A percentile compares a stretch with the other conserved stretches of the same genome.
Evolutionary conservation across 30 jellyfish, hydroid and myxozoan species (phyloP).

Genomic region (Turritopsis rubra): DNA sequence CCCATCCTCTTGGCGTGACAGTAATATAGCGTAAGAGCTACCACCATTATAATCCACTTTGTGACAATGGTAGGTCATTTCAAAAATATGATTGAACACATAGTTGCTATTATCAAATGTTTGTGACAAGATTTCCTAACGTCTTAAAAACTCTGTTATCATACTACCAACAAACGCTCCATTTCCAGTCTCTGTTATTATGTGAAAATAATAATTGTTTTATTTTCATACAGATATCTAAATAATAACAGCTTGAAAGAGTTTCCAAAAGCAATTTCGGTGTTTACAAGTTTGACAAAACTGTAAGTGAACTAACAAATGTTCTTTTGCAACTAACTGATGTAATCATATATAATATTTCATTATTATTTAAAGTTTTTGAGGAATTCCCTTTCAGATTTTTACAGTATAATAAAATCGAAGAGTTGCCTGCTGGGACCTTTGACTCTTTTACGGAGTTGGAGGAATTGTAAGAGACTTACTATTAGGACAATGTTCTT

Average conservation of each 20-base stretch:
- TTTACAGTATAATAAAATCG: neutral
- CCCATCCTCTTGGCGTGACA: too few species aligned
- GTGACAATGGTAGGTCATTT: too few species aligned
- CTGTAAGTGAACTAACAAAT: too few species aligned
- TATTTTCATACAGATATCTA: conserved; percentile 41
- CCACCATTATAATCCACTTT: too few species aligned
- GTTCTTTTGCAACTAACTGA: too few species aligned
- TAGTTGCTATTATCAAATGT: neutral
- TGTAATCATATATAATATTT: neutral
- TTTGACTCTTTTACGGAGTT: conserved; percentile 12
- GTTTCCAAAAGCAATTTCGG: conserved; percentile 49
- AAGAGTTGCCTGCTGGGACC: conserved; percentile 18
- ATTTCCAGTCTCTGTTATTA: too few species aligned
- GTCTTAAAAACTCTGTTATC: too few species aligned
- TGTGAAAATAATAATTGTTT: neutral
- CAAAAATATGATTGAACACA: too few species aligned
- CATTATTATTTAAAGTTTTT: neutral
- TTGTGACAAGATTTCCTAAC: neutral
- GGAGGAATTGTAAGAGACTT: conserved; percentile 4
- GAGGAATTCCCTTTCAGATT: neutral
- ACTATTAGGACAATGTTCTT: too few species aligned
- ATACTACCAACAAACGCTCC: too few species aligned
- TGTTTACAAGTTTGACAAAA: conserved; percentile 36
- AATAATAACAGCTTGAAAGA: conserved; percentile 38
- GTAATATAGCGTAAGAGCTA: too few species aligned